Evolutionary conservation across 2,888 invertebrate genomes (phyloP).

Genomic region (Acleris holmiana): DNA sequence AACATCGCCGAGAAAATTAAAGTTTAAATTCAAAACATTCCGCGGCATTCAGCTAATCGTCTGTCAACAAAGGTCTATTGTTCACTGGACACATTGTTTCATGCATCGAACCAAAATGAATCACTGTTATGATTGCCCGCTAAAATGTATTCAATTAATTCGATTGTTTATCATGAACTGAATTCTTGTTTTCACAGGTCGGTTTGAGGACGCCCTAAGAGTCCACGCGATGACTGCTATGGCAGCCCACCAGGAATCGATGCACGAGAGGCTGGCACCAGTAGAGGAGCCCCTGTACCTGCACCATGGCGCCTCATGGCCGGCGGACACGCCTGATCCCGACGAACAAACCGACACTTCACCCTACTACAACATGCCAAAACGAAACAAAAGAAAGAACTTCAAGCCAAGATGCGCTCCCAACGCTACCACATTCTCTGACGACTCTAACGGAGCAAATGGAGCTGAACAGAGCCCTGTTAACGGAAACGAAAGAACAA

Average conservation of each 20-base stretch:
- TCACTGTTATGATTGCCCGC: conserved; percentile 80
- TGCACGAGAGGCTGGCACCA: conserved; percentile 81
- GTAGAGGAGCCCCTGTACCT: conserved; percentile 75
- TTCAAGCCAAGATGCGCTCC: conserved; percentile 90
- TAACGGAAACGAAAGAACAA: conserved; percentile 73
- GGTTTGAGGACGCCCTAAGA: conserved; percentile 70
- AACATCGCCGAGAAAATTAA: conserved; percentile 78
- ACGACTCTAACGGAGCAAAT: conserved; percentile 75
- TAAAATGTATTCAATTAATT: conserved; percentile 79
- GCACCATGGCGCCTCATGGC: conserved; percentile 83
- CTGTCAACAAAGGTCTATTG: conserved; percentile 82
- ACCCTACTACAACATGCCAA: conserved; percentile 82
- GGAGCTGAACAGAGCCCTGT: conserved; percentile 65
- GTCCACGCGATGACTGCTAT: conserved; percentile 83
- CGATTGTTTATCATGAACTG: conserved; percentile 72
- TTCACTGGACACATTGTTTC: conserved; percentile 79
- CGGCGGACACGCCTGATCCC: conserved; percentile 68
- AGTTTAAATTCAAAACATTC: conserved; percentile 78
- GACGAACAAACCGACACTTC: conserved; percentile 73
- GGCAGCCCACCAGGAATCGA: conserved; percentile 82
- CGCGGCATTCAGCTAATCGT: conserved; percentile 81
- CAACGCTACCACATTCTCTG: conserved; percentile 78
- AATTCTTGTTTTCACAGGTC: conserved; percentile 57
- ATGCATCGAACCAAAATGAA: conserved; percentile 75
- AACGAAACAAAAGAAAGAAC: conserved; percentile 91